These are phyloP conservation scores for Leptinotarsa peninsularis DNA, from an alignment of 2,888 invertebrate genomes.

Conservation along the genomic window DNA sequence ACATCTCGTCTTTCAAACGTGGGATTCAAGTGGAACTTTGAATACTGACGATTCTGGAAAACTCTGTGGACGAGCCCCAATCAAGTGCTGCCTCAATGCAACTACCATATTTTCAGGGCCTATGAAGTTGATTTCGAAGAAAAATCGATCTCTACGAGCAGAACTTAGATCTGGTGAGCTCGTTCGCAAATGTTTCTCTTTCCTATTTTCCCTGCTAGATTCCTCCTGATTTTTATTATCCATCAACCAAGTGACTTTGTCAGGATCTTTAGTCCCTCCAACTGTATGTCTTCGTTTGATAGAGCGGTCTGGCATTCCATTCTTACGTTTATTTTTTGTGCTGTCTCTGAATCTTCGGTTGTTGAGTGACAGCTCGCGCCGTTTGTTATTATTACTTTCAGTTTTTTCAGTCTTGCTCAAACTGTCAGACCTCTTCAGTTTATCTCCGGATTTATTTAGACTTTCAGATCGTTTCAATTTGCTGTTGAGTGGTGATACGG, in stretches of 20 bases:
- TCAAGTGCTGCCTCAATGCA: slow-evolving; percentile 65
- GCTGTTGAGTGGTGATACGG: slow-evolving; percentile 63
- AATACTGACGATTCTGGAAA: slow-evolving; percentile 69
- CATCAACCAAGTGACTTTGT: slow-evolving; percentile 70
- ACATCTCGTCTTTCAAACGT: slow-evolving; percentile 64
- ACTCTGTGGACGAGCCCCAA: slow-evolving; percentile 68
- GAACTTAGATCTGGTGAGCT: slow-evolving; percentile 73
- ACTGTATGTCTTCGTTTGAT: slow-evolving; percentile 93
- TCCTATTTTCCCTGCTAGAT: slow-evolving; percentile 62
- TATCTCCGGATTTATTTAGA: slow-evolving; percentile 69
- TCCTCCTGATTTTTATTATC: slow-evolving; percentile 70
- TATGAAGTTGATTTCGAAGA: slow-evolving; percentile 69
- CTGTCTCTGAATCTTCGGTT: slow-evolving; percentile 67
- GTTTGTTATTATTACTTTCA: slow-evolving; percentile 82
- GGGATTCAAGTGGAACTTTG: slow-evolving; percentile 72
- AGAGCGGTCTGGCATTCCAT: slow-evolving; percentile 83
- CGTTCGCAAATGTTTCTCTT: slow-evolving; percentile 71
- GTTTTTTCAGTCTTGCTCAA: slow-evolving; percentile 81
- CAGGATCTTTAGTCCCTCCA: slow-evolving; percentile 91
- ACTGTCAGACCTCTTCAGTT: slow-evolving; percentile 73
- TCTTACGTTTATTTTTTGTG: slow-evolving; percentile 79
- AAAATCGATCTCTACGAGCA: slow-evolving; percentile 64
- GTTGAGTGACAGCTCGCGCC: slow-evolving; percentile 70
- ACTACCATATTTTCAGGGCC: slow-evolving; percentile 69
- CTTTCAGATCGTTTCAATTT: slow-evolving; percentile 74